These are phyloP conservation scores for Drosophila dives DNA, from an alignment of 2,888 invertebrate species.

Conservation along the genomic window DNA sequence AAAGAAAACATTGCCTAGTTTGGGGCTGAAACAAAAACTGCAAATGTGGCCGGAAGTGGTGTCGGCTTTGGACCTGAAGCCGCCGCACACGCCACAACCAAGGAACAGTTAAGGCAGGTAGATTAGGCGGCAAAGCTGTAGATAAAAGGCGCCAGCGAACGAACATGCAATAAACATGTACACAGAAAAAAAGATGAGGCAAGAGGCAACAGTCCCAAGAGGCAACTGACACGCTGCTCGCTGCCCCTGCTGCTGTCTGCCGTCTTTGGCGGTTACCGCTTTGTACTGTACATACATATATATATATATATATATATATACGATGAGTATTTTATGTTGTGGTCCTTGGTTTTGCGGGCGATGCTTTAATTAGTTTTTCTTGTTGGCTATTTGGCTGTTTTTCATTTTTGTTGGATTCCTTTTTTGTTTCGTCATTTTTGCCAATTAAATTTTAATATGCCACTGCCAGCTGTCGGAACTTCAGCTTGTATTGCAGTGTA, in stretches of 20 bases:
- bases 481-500: conserved; percentile 37
- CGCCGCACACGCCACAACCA: conserved; percentile 30
- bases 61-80: conserved; percentile 37
- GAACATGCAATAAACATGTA: conserved; percentile 73
- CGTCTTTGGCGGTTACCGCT: conserved; percentile 29
- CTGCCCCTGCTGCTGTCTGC: conserved; percentile 24
- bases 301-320: background rate
- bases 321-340: conserved; percentile 21
- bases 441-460: conserved; percentile 64
- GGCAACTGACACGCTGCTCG: background rate
- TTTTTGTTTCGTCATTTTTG: conserved; percentile 8
- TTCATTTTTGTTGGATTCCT: background rate
- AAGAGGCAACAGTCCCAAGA: conserved; percentile 32
- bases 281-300: conserved; percentile 2
- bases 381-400: conserved; percentile 25
- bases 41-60: conserved; percentile 70
- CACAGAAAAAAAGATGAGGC: conserved; percentile 23
- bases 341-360: conserved; percentile 33
- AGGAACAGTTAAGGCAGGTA: conserved; percentile 49
- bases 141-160: conserved; percentile 54
- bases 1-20: conserved; percentile 65
- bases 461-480: conserved; percentile 42
- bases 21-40: conserved; percentile 54
- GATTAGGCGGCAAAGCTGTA: conserved; percentile 56
- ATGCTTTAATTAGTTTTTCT: conserved; percentile 70